A percentile compares a stretch with the other conserved stretches of the same genome.
These are phyloP conservation scores for Antechinus flavipes DNA, from an alignment of 2,113 vertebrate genomes.

Conservation along the genomic window DNA sequence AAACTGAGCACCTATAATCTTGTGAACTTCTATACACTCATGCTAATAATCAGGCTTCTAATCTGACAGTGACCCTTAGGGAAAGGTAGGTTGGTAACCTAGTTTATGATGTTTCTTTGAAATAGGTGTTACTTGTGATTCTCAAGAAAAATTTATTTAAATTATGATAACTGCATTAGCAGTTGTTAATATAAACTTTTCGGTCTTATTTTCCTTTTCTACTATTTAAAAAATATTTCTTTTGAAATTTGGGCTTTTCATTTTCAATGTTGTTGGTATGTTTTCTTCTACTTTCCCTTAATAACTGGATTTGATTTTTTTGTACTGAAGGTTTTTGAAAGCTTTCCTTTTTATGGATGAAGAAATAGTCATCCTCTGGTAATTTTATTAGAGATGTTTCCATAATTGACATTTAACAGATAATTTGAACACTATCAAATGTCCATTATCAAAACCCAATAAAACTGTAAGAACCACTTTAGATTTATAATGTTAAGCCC, in stretches of 20 bases:
- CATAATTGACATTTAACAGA: background rate
- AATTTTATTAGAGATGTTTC: background rate
- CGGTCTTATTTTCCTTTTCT: background rate
- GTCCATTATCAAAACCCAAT: background rate
- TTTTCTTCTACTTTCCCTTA: background rate
- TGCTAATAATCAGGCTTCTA: background rate
- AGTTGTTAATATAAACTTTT: background rate
- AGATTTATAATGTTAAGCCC: background rate
- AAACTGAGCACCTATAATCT: background rate
- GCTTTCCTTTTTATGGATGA: background rate
- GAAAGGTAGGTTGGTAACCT: background rate
- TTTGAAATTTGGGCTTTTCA: background rate
- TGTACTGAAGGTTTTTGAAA: background rate
- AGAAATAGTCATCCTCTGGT: background rate
- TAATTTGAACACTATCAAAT: background rate
- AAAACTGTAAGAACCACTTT: background rate
- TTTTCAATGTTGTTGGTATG: background rate
- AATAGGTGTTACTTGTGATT: constrained; percentile 27
- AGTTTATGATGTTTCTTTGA: constrained; percentile 22
- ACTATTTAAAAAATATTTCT: background rate
- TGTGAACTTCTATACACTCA: background rate
- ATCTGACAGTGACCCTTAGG: constrained; percentile 1
- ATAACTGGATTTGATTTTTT: background rate
- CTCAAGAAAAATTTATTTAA: background rate
- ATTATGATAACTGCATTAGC: background rate